Evolutionary conservation across 2,888 invertebrate genomes (phyloP), one percentile per base, ranked within the genome.

Genomic region (Scaptodrosophila latifasciaeformis): DNA sequence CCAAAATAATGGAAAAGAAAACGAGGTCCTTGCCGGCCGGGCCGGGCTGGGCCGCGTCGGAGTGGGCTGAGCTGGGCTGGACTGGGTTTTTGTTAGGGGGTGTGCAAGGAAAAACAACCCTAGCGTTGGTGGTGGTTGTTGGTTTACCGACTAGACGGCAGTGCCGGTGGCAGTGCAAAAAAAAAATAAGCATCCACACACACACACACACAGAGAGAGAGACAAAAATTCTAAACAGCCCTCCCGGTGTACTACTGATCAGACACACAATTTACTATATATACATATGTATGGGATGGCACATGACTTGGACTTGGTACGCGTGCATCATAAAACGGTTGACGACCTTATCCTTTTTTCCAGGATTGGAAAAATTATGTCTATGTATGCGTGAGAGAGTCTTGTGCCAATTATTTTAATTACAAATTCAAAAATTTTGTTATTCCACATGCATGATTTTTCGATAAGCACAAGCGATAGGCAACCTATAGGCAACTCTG

Each of bases 271-370:
- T 27, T 27, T 6, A 6, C 27, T 7, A 7, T 13, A 35, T 35
- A 15, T 35, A 35, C 15, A 15, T 9, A 37, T 48, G 51, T 5
- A n/a, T n/a, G n/a, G n/a, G n/a, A n/a, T n/a, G n/a, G n/a, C n/a
- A n/a, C n/a, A n/a, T n/a, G n/a, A n/a, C n/a, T n/a, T n/a, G n/a
- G n/a, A n/a, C n/a, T n/a, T n/a, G n/a, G 10, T 7, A 44, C 45
- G 50, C 45, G 51, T 61, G 59, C 58, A 63, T 67, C 71, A 68
- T 70, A 63, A 78, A 70, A 59, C 78, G 78, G 78, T 78, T 72
- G 78, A 63, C 72, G 72, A 78, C 75, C 75, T 65, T 40, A 30
- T 18, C 15, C n/a, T n/a, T n/a, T n/a, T 10, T 37, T 37, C 37
- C 37, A 37, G 17, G 17, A 17, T 6, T 37, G 37, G 19, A 37